These are phyloP conservation scores for Idaea biselata DNA, from an alignment of 2,888 invertebrate genomes.

Conservation along the genomic window DNA sequence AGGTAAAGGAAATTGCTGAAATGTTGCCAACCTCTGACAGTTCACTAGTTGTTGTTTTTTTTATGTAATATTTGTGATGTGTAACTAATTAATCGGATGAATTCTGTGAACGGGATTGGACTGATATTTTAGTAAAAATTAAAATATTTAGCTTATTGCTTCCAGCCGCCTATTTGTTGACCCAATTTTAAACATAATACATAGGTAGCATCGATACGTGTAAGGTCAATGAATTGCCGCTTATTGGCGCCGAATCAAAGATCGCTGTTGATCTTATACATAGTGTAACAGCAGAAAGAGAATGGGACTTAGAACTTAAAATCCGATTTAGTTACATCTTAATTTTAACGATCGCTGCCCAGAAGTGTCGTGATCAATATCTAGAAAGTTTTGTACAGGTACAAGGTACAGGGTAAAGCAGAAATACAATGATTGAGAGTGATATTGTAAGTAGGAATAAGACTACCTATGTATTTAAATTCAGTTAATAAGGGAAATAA, in stretches of 20 bases:
- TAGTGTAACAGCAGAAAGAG: not conserved
- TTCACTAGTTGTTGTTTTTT: not conserved
- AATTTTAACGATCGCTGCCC: not conserved
- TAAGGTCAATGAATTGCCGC: not conserved
- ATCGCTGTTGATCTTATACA: not conserved
- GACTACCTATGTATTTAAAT: conserved; percentile 7
- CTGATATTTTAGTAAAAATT: not conserved
- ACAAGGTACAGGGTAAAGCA: conserved; percentile 20
- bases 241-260: not conserved
- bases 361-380: not conserved
- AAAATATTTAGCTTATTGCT: not conserved
- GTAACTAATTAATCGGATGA: not conserved
- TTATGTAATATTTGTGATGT: not conserved
- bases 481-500: conserved; percentile 10
- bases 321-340: not conserved
- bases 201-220: not conserved
- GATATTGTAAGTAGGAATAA: conserved; percentile 19
- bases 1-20: too few relatives aligned
- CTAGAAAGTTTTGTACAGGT: conserved; percentile 6
- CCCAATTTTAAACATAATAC: not conserved
- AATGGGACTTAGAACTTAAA: not conserved
- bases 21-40: too few relatives aligned
- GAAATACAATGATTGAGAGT: conserved; percentile 13
- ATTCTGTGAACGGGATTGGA: not conserved
- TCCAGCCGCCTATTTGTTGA: not conserved